Base-by-base conservation (phyloP, 1,140 invertebrate species). In the Amyelois transitella region DNA sequence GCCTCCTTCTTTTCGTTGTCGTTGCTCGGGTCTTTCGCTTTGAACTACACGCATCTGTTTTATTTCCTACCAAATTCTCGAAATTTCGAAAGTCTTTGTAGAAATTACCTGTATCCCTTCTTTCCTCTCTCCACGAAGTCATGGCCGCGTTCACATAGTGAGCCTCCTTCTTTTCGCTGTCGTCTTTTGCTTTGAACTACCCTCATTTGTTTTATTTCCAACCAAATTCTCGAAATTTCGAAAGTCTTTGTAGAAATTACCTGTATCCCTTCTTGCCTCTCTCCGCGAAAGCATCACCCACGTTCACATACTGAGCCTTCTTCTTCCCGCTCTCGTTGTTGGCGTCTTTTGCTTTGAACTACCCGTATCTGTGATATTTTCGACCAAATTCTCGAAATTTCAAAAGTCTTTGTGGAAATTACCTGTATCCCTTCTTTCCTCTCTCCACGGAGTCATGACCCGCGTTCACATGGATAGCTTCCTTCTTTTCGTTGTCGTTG, bases 401-500 rank as follows among this genome's bases (percentile, higher is more conserved):
- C 94, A 92, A 77, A 90, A 91, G 69, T 94, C 92, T n/a, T n/a
- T 74, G 94, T 20, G 17, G 19, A 1, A 52, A 51, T 44, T 53
- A 82, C 81, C 82, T 84, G 68, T 83, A 83, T 21, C 93, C 93
- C 69, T 94, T 93, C 84, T 93, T 93, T 6, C 92, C 92, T 52
- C 90, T 86, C 61, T 93, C 89, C 43, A 90, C 88, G 50, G 91
- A 89, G 66, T 93, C 90, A 51, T 93, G 90, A 14, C n/a, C 93
- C 6, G 90, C 89, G 44, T 94, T 90, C 55, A 94, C 91, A 60
- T 93, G 92, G 1, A 92, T 92, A 2, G 93, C 93, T 87, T 94
- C 94, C 86, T 94, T n/a, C 67, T 93, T 91, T 5, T 92, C 93
- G 12, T 93, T 93, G 58, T 94, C 92, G 62, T 94, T 91, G 65